Percentiles rank a stretch among this genome's conserved stretches.
Conservation (phyloP, 2,797 vertebrate genomes). For the Peromyscus attwateri region DNA sequence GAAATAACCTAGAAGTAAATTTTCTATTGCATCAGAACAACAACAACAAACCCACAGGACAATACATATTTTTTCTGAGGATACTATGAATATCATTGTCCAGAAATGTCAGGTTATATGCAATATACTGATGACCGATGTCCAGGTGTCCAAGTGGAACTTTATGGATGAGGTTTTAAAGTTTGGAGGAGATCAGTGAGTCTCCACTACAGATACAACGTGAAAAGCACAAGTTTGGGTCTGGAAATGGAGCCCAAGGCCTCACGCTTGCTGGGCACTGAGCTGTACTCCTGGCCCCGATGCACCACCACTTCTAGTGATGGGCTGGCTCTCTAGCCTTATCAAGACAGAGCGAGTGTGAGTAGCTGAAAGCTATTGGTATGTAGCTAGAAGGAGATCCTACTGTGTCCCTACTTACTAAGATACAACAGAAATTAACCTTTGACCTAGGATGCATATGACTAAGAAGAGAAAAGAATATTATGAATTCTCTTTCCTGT, state of each 20-base stretch:
- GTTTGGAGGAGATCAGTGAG: too few relatives aligned
- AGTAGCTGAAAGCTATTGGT: background rate
- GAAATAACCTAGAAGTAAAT: background rate
- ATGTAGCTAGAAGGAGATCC: background rate
- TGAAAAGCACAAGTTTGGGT: background rate
- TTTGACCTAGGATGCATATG: background rate
- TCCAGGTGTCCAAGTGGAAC: background rate
- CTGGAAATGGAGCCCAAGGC: background rate
- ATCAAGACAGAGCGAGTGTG: background rate
- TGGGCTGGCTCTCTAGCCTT: background rate
- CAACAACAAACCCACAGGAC: background rate
- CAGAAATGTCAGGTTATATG: background rate
- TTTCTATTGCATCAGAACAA: background rate
- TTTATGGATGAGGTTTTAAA: background rate
- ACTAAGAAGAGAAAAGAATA: background rate
- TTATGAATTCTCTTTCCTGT: background rate
- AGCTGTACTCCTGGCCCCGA: background rate
- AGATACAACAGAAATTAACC: background rate
- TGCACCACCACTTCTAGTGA: background rate
- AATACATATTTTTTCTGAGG: background rate
- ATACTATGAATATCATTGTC: background rate
- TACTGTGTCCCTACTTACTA: background rate
- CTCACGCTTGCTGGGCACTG: background rate
- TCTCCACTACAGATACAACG: background rate
- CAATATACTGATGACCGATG: background rate